Evolutionary conservation across 1,140 invertebrate genomes (phyloP), one percentile per base, ranked within the genome.

Genomic region (Tachypleus tridentatus): DNA sequence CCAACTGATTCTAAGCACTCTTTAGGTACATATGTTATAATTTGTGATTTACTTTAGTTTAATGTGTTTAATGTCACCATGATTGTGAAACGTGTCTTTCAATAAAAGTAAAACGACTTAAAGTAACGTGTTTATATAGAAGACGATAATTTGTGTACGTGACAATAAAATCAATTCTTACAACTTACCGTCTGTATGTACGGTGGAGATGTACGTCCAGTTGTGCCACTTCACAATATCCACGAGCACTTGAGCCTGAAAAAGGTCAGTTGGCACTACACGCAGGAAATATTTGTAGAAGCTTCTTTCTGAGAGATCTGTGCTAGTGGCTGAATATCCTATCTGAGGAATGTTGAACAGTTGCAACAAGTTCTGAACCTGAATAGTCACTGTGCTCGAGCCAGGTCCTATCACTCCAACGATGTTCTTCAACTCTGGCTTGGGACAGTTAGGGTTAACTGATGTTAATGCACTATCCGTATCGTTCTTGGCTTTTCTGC

Each of bases 131-230:
- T 29, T 29, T 29, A 29, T 29, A 29, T 29, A 29, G 29, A 29
- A 29, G 0, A 29, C 29, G 29, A 29, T 29, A 1, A 29, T 29
- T 29, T 29, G 29, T 1, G 29, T 2, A 29, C 29, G 29, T 29
- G 29, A 29, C 29, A 29, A 29, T n/a, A 29, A 29, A 29, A 29
- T 29, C 29, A 29, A 2, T 29, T 29, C 29, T 29, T 29, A 2
- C 29, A 2, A 72, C 72, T 73, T 71, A 90, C 88, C 88, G 74
- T 89, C 86, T 3, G 87, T 87, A 75, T 88, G 85, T 54, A 91
- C 83, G n/a, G 85, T 84, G 10, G 86, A 87, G 4, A 92, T 85
- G 73, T 90, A 92, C 3, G 86, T 89, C 89, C 89, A 92, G 74
- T 89, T 88, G 76, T 86, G 85, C 63, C 80, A 76, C 66, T 80